Evolutionary conservation across 2,888 invertebrate species (phyloP).

Genomic region (Lomographa bimaculata): DNA sequence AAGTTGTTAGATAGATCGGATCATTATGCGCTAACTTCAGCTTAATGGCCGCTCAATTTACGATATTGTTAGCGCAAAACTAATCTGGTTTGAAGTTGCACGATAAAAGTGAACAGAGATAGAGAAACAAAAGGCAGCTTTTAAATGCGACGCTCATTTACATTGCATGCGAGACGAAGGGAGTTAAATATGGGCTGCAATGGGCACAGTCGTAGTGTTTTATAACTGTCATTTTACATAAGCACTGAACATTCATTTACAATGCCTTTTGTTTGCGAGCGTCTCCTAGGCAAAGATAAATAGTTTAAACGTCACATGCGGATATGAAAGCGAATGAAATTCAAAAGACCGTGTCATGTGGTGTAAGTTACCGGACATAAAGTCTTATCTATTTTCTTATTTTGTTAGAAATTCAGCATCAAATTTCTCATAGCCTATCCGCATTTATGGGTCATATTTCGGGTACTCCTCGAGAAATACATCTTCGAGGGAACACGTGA

Average conservation of each 20-base stretch:
- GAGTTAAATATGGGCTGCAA: conserved; percentile 42
- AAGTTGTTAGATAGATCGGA: conserved; percentile 52
- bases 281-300: conserved; percentile 7
- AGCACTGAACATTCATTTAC: conserved; percentile 20
- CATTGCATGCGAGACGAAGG: conserved; percentile 48
- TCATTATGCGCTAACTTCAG: conserved; percentile 51
- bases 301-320: conserved; percentile 6
- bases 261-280: conserved; percentile 15
- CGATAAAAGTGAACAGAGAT: conserved; percentile 61
- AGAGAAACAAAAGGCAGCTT: conserved; percentile 58
- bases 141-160: conserved; percentile 62
- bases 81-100: conserved; percentile 64
- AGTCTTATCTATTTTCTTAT: no score
- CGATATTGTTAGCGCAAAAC: conserved; percentile 63
- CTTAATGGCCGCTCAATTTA: conserved; percentile 56
- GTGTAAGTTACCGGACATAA: neutral
- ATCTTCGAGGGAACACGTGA: conserved; percentile 17
- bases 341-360: conserved; percentile 2
- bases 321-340: conserved; percentile 8
- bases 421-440: conserved; percentile 1
- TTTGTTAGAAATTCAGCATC: neutral
- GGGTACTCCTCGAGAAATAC: conserved; percentile 9
- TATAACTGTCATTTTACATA: conserved; percentile 44
- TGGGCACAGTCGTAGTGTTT: conserved; percentile 47
- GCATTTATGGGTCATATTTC: conserved; percentile 11